A percentile compares a stretch with the other conserved stretches of the same genome.
Conservation (phyloP, 2,888 invertebrate species). For the Zelleria hepariella region DNA sequence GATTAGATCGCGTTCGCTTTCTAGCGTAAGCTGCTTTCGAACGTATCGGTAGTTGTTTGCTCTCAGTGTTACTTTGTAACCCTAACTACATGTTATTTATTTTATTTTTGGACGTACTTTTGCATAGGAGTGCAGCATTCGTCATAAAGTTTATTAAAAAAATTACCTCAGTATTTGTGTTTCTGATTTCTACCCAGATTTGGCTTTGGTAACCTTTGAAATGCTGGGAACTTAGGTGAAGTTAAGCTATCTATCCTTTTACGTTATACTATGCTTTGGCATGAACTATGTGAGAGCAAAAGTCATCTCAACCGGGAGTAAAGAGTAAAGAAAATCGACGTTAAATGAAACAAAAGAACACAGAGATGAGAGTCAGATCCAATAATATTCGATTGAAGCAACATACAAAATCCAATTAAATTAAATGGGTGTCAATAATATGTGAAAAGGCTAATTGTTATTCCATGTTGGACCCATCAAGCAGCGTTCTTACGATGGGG, state of each 20-base stretch:
- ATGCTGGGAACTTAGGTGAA: too few species aligned
- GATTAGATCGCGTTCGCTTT: constrained; percentile 58
- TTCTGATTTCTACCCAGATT: too few species aligned
- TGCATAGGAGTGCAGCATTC: background rate
- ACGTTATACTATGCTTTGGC: too few species aligned
- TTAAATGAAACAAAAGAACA: background rate
- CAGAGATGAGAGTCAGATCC: background rate
- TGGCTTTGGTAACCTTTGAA: too few species aligned
- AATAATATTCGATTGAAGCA: constrained; percentile 1
- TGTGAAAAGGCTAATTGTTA: constrained; percentile 32
- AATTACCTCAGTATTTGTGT: too few species aligned
- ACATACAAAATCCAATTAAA: constrained; percentile 36
- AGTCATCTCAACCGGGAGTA: too few species aligned
- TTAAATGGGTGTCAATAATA: constrained; percentile 30
- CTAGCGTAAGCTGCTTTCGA: constrained; percentile 45
- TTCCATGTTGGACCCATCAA: constrained; percentile 11
- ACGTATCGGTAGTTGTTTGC: constrained; percentile 38
- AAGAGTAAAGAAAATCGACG: too few species aligned
- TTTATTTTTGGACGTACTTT: background rate
- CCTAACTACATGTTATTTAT: background rate
- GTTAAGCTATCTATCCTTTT: too few species aligned
- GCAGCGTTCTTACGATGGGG: constrained; percentile 22
- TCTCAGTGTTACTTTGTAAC: constrained; percentile 31
- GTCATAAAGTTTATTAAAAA: too few species aligned
- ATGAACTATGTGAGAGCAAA: too few species aligned